These are phyloP conservation scores for Ptychadena robeensis DNA, from an alignment of 2,797 vertebrate species.

Conservation along the genomic window DNA sequence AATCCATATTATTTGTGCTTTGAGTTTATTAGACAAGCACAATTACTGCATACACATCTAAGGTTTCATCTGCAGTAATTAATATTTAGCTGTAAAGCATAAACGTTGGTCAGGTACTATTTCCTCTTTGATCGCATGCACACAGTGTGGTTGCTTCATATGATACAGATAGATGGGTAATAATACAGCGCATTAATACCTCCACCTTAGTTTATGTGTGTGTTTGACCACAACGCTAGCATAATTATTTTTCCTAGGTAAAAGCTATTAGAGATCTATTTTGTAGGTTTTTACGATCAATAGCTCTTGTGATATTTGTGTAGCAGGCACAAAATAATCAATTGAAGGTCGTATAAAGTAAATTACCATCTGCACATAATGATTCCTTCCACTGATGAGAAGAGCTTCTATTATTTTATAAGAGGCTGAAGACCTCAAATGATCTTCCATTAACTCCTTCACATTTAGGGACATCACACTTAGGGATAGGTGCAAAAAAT, in stretches of 20 bases:
- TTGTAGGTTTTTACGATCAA: conserved; percentile 88
- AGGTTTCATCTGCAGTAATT: conserved; percentile 76
- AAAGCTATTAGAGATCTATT: conserved; percentile 89
- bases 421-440: conserved; percentile 71
- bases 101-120: conserved; percentile 74
- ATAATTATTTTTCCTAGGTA: conserved; percentile 84
- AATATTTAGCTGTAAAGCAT: conserved; percentile 74
- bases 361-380: conserved; percentile 87
- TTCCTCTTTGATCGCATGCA: conserved; percentile 67
- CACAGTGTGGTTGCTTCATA: conserved; percentile 69
- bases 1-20: conserved; percentile 67
- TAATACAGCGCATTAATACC: conserved; percentile 85
- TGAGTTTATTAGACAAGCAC: conserved; percentile 71
- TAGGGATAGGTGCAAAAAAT: not conserved
- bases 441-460: conserved; percentile 61
- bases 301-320: conserved; percentile 90
- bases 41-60: conserved; percentile 66
- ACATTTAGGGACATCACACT: not conserved
- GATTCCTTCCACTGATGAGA: conserved; percentile 86
- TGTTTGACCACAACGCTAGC: conserved; percentile 81
- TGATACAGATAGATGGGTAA: conserved; percentile 80
- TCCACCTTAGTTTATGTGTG: conserved; percentile 80
- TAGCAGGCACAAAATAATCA: conserved; percentile 86
- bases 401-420: conserved; percentile 87
- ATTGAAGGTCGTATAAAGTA: conserved; percentile 89